phyloP scores from a whole-genome alignment of 2,797 vertebrate species.

The Psittacula derbiana region DNA sequence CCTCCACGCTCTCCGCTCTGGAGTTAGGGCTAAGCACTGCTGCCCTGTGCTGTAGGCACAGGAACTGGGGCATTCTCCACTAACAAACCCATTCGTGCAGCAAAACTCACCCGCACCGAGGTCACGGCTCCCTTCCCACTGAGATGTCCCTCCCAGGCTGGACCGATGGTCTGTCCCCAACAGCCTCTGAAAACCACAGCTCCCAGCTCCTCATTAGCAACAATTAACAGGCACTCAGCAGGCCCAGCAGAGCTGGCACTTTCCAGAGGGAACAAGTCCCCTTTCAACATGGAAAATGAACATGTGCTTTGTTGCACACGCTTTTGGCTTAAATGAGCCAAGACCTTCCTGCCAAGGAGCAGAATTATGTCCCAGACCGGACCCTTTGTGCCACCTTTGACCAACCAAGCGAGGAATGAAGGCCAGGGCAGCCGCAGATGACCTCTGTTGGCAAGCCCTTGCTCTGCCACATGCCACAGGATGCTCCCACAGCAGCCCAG shows the following conservation, averaged over 20 bases:
- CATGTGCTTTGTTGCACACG: neutral
- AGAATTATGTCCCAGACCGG: neutral
- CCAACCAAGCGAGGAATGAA: rapidly evolving
- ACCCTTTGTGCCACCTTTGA: neutral
- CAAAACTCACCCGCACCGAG: neutral
- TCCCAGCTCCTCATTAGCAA: slow-evolving; percentile 66
- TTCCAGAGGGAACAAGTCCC: slow-evolving; percentile 39
- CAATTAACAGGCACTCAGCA: slow-evolving; percentile 68
- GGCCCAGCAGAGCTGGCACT: slow-evolving; percentile 26
- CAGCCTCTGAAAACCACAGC: slow-evolving; percentile 28
- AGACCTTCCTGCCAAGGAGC: neutral
- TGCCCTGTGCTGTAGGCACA: neutral
- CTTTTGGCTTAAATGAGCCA: neutral
- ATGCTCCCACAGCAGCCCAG: neutral
- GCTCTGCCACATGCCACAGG: rapidly evolving
- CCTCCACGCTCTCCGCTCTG: neutral
- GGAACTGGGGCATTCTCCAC: neutral
- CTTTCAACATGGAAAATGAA: slow-evolving; percentile 37
- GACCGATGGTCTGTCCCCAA: slow-evolving; percentile 44
- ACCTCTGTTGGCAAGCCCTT: neutral
- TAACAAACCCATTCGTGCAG: neutral
- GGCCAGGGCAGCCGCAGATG: neutral
- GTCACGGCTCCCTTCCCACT: neutral
- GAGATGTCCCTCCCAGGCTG: neutral
- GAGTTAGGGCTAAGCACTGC: neutral